A percentile compares a stretch with the other conserved stretches of the same genome.
Evolutionary conservation across 2,113 vertebrate species (phyloP).

Genomic region (Ophthalmolycus amberensis): DNA sequence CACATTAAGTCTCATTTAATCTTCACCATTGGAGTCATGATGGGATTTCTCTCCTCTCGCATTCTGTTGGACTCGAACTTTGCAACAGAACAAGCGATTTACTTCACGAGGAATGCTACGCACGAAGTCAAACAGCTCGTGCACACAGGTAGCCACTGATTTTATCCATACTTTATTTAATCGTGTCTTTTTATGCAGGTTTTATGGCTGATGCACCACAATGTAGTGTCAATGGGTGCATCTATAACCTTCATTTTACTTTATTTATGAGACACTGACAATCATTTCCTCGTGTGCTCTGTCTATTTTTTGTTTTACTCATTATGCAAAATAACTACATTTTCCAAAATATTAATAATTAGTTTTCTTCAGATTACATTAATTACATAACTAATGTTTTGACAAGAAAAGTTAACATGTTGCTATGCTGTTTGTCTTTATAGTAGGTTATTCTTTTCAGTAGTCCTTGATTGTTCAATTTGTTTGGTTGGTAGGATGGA

Average conservation of each 20-base stretch:
- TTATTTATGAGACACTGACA: too few relatives aligned
- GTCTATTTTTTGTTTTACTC: too few relatives aligned
- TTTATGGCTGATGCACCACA: background rate
- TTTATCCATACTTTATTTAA: background rate
- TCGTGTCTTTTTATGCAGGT: background rate
- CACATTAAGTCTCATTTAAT: accelerated
- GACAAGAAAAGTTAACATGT: too few relatives aligned
- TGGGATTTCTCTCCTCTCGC: conserved; percentile 45
- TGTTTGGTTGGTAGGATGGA: background rate
- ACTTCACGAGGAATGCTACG: accelerated
- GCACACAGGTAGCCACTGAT: conserved; percentile 15
- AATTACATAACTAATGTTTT: too few relatives aligned
- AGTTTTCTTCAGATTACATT: too few relatives aligned
- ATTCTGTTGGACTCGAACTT: background rate
- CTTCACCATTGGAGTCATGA: conserved; percentile 46
- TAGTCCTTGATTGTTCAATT: background rate
- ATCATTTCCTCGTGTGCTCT: too few relatives aligned
- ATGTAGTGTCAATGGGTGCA: too few relatives aligned
- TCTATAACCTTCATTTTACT: too few relatives aligned
- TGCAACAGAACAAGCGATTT: accelerated
- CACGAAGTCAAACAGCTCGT: background rate
- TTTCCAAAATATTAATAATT: too few relatives aligned
- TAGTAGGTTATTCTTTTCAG: too few relatives aligned
- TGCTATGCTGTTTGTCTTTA: too few relatives aligned
- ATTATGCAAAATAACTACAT: too few relatives aligned